A percentile compares a stretch with the other conserved stretches of the same genome.
Conservation (phyloP, 2,888 invertebrate species). For the Azorinus chamasolen region DNA sequence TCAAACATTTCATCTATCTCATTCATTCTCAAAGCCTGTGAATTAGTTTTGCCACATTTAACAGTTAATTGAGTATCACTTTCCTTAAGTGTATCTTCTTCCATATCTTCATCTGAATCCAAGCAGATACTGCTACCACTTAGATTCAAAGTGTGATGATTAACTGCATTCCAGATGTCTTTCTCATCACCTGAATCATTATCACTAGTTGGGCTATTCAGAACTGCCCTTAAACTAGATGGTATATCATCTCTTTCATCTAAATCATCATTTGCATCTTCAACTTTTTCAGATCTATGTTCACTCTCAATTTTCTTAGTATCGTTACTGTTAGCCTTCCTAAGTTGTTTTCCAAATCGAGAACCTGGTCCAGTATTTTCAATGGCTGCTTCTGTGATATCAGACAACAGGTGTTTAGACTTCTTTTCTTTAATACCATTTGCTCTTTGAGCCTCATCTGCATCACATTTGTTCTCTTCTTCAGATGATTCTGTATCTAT, state of each 20-base stretch:
- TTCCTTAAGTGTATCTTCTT: background rate
- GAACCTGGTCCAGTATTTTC: too few relatives aligned
- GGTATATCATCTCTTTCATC: background rate
- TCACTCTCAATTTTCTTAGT: background rate
- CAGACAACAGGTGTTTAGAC: constrained; percentile 17
- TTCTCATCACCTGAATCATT: background rate
- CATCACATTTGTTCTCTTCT: background rate
- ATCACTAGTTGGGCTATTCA: constrained; percentile 41
- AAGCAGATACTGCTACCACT: constrained; percentile 6
- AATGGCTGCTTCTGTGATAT: constrained; percentile 1
- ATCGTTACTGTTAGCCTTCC: constrained; percentile 11
- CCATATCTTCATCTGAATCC: constrained; percentile 28
- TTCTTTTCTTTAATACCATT: background rate
- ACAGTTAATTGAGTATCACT: background rate
- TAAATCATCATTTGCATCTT: background rate
- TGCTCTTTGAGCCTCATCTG: background rate
- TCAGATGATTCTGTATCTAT: background rate
- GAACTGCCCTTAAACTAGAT: constrained; percentile 52
- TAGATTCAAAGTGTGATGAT: constrained; percentile 4
- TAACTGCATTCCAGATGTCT: background rate
- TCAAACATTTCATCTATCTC: constrained; percentile 49
- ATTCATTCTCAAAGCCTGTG: constrained; percentile 27
- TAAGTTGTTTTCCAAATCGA: too few relatives aligned
- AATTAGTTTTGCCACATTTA: constrained; percentile 3
- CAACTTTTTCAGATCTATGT: background rate